Base-by-base conservation (phyloP, 2,888 invertebrate genomes). In the Dastarcus helophoroides region DNA sequence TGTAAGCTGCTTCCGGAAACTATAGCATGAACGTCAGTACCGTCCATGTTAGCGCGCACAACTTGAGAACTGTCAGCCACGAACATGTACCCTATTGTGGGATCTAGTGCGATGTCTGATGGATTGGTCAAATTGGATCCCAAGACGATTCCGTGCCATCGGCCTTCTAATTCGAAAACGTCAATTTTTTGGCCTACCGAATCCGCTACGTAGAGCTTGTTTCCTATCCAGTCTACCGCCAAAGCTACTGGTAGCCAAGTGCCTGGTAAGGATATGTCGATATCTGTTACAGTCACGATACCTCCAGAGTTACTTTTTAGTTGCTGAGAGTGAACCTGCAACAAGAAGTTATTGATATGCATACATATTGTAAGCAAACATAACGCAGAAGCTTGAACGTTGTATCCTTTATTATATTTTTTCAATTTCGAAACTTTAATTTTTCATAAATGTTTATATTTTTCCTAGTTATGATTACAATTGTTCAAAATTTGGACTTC, bases 141-240 rank as follows among this genome's bases (percentile, higher is more conserved):
- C 1, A 97, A 65, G 0, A 89, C 88, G 7, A 95, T 85, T 0
- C 90, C 90, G 55, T 95, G 89, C 66, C 79, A 79, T 31, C 79
- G 71, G 6, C 33, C 36, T 45, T 79, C 80, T 43, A 93, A 64
- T 57, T 91, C 90, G 54, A 93, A 88, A 1, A 97, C 82, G 55
- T 94, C 94, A 33, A 98, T 80, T 65, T 89, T 90, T 58, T 91
- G 88, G 0, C 91, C 91, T 12, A 90, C 71, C 11, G 83, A 76
- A 59, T 97, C 95, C 0, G 89, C 89, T 11, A 94, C 86, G 62
- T 95, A 97, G 5, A 98, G 69, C 58, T 94, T 95, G 58, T 91
- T 84, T 0, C 91, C 91, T 23, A 97, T 78, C 91, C 95, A 98
- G 64, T 97, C 97, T 9, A 95, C 83, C 5, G 97, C 94, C 28